A percentile compares a stretch with the other conserved stretches of the same genome.
These are phyloP conservation scores for Odocoileus hemionus DNA, from an alignment of 2,113 vertebrate genomes.

Conservation along the genomic window DNA sequence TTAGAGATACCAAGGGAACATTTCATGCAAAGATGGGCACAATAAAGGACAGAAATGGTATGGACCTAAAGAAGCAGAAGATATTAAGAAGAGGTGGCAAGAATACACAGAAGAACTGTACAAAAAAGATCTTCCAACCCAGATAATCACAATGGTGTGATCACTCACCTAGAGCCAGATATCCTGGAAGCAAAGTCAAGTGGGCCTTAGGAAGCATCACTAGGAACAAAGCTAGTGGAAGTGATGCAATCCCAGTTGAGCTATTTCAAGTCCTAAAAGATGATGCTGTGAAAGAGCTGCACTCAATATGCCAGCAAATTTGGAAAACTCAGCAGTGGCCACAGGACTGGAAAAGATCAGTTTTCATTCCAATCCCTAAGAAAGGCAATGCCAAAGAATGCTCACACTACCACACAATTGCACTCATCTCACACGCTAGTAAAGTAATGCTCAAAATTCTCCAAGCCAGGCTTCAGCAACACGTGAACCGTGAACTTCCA, in stretches of 20 bases:
- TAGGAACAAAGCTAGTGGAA: background rate
- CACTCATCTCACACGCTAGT: background rate
- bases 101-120: background rate
- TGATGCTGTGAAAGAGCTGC: background rate
- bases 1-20: background rate
- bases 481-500: fast-evolving
- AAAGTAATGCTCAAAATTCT: background rate
- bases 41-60: background rate
- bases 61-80: background rate
- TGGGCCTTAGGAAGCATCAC: background rate
- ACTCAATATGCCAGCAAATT: background rate
- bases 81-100: background rate
- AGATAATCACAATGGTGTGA: background rate
- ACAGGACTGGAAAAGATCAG: background rate
- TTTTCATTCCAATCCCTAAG: background rate
- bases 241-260: background rate
- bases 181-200: background rate
- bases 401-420: background rate
- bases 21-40: background rate
- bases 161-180: background rate
- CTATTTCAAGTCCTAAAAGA: background rate
- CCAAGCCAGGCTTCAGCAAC: background rate
- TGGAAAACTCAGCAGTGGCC: background rate
- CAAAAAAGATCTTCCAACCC: background rate
- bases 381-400: background rate